phyloP scores from a whole-genome alignment of 2,797 vertebrate genomes.

The Pseudopleuronectes americanus region DNA sequence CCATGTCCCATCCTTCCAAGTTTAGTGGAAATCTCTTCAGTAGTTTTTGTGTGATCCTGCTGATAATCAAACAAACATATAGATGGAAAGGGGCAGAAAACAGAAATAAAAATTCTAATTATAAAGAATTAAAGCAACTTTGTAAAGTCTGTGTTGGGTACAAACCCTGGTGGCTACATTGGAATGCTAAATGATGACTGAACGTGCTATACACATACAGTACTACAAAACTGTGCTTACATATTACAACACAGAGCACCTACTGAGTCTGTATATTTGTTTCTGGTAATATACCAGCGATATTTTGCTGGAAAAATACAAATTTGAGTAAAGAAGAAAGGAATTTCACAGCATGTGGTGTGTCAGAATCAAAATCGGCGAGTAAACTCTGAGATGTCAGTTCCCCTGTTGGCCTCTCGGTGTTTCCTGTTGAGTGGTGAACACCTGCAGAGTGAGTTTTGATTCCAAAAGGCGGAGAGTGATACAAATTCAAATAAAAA shows the following conservation, averaged over 20 bases:
- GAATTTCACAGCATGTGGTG: slow-evolving; percentile 6
- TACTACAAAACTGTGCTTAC: not conserved
- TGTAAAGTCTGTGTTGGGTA: too few relatives aligned
- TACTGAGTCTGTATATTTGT: slow-evolving; percentile 7
- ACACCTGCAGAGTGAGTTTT: slow-evolving; percentile 13
- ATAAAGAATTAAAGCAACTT: not conserved
- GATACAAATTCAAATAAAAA: slow-evolving; percentile 7
- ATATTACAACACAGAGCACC: slow-evolving; percentile 6
- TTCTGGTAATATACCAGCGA: not conserved
- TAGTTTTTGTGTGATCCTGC: too few relatives aligned
- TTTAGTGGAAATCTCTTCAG: too few relatives aligned
- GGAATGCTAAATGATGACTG: too few relatives aligned
- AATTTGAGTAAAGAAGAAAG: not conserved
- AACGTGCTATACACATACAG: too few relatives aligned
- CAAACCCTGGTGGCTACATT: too few relatives aligned
- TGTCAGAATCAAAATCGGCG: slow-evolving; percentile 14
- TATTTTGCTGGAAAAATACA: not conserved
- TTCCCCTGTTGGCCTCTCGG: slow-evolving; percentile 14
- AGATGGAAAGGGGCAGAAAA: too few relatives aligned
- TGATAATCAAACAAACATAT: too few relatives aligned
- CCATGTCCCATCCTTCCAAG: too few relatives aligned
- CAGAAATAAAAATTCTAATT: too few relatives aligned
- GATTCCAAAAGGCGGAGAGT: slow-evolving; percentile 18
- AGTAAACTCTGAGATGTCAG: slow-evolving; percentile 14
- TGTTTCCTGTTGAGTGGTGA: slow-evolving; percentile 17